These are phyloP conservation scores for Hylaea fasciaria DNA, from an alignment of 2,888 invertebrate species.

Conservation along the genomic window DNA sequence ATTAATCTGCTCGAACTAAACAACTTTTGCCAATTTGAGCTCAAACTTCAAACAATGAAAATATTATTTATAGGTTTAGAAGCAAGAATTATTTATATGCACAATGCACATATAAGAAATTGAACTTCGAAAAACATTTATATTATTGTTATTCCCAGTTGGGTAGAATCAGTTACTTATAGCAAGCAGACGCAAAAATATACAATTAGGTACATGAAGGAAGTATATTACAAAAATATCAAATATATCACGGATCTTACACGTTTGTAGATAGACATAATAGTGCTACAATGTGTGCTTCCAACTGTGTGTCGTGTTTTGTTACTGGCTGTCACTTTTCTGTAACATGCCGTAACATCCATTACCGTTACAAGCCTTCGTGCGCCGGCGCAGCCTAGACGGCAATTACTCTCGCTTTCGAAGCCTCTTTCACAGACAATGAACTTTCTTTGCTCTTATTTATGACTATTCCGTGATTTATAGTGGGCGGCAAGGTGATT, in stretches of 20 bases:
- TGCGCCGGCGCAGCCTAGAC: conserved; percentile 39
- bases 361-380: conserved; percentile 35
- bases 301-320: conserved; percentile 1
- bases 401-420: conserved; percentile 78
- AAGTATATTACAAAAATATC: too few relatives aligned
- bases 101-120: too few relatives aligned
- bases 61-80: too few relatives aligned
- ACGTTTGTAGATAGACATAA: neutral
- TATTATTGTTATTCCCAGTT: too few relatives aligned
- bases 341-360: conserved; percentile 30
- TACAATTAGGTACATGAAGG: too few relatives aligned
- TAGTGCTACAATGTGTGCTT: conserved; percentile 3
- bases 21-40: too few relatives aligned
- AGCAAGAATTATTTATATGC: too few relatives aligned
- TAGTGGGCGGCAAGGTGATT: conserved; percentile 38
- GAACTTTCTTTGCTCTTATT: conserved; percentile 61
- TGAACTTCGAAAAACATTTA: too few relatives aligned
- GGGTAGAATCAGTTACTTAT: too few relatives aligned
- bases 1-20: neutral
- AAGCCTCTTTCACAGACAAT: conserved; percentile 66
- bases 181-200: too few relatives aligned
- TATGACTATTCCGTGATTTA: conserved; percentile 48
- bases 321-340: conserved; percentile 15
- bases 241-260: neutral
- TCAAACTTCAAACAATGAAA: too few relatives aligned